A percentile compares a stretch with the other conserved stretches of the same genome.
These are phyloP conservation scores for Propsilocerus akamusi DNA, from an alignment of 1,140 invertebrate species.

Conservation along the genomic window DNA sequence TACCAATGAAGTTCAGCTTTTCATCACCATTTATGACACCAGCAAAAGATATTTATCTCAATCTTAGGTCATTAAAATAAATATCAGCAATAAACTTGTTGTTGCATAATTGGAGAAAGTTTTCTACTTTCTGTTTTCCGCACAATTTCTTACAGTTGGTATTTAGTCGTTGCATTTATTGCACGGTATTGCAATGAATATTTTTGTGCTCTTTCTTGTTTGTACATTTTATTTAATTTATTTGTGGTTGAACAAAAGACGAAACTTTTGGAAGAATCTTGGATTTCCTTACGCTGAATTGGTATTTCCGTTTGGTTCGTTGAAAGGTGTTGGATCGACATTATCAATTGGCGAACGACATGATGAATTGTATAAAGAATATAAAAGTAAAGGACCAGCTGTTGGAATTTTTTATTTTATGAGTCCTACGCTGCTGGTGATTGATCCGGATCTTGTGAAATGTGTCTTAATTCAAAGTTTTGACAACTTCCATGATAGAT, in stretches of 20 bases:
- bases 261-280: neutral
- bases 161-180: neutral
- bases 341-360: neutral
- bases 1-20: slow-evolving; percentile 8
- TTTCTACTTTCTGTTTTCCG: too few relatives aligned
- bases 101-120: neutral
- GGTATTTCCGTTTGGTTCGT: neutral
- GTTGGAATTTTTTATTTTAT: slow-evolving; percentile 11
- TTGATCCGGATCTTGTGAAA: slow-evolving; percentile 27
- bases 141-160: neutral
- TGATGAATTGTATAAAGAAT: neutral
- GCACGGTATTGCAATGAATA: neutral
- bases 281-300: neutral
- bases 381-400: slow-evolving; percentile 2
- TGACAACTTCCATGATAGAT: slow-evolving; percentile 24
- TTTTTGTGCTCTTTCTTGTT: neutral
- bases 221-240: neutral
- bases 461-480: slow-evolving; percentile 28
- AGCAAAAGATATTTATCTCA: neutral
- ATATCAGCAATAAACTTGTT: neutral
- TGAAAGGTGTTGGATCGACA: neutral
- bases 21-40: neutral
- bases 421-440: slow-evolving; percentile 24
- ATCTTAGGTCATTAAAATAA: neutral
- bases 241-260: neutral